Base-by-base conservation (phyloP, 2,888 invertebrate species). In the Acanthosoma haemorrhoidale region DNA sequence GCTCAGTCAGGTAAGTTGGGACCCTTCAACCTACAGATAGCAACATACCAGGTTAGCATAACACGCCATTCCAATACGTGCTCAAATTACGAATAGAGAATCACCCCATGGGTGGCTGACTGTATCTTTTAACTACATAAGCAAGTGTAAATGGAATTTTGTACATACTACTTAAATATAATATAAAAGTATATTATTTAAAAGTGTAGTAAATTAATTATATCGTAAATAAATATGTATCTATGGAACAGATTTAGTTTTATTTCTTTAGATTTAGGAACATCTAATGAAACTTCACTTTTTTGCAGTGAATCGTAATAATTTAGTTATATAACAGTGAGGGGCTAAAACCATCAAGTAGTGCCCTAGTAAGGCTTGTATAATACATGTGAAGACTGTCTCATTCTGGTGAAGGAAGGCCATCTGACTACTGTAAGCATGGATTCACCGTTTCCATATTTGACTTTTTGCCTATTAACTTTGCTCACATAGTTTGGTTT, bases 401-500 rank as follows among this genome's bases (percentile, higher is more conserved):
- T 4, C 13, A 9, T 18, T 18, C 2, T 25, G 51, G 25, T 51
- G 51, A 51, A 51, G 51, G 51, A 51, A 51, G 51, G n/a, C 25
- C 51, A 29, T n/a, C 51, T 51, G 51, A 51, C 51, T 29, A 25
- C 51, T 51, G 51, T 51, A 51, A 51, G 51, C 51, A 51, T 51
- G 51, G 51, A 51, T 25, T 25, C 51, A 51, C 51, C 8, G 51
- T 51, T 51, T 51, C 51, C 51, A 51, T 51, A 51, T 51, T 51
- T 43, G 21, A 43, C 21, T 51, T 25, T 15, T 25, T 51, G 51
- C 51, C 51, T 51, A 25, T 51, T 51, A 51, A 51, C 29, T 25
- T n/a, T n/a, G n/a, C n/a, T n/a, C n/a, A n/a, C n/a, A n/a, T n/a
- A n/a, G n/a, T n/a, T n/a, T n/a, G n/a, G n/a, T n/a, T n/a, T n/a